Percentiles rank a stretch among this genome's conserved stretches.
phyloP scores from a whole-genome alignment of 2,888 invertebrate species.

The Bimastos eiseni region DNA sequence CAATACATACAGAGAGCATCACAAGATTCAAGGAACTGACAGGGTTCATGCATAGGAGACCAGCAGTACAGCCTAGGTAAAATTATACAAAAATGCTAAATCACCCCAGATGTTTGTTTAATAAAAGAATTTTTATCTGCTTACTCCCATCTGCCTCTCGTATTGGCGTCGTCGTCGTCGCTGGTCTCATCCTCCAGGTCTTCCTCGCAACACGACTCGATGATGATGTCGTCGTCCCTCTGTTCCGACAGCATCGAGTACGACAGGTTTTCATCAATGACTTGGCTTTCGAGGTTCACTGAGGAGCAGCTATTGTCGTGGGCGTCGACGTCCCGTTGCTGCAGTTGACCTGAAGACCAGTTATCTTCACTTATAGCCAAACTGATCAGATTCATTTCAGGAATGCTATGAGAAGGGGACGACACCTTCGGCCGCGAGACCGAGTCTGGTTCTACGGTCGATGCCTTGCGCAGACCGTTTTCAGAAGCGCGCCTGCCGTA shows the following conservation, averaged over 20 bases:
- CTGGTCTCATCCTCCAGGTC: conserved; percentile 28
- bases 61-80: background rate
- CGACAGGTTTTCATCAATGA: background rate
- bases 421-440: background rate
- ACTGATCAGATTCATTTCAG: background rate
- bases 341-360: background rate
- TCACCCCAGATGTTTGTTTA: background rate
- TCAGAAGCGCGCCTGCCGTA: background rate
- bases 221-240: conserved; percentile 39
- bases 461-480: background rate
- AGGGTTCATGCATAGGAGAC: background rate
- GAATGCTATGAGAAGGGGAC: background rate
- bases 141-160: background rate
- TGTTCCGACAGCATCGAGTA: conserved; percentile 29
- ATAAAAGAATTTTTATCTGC: background rate
- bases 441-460: background rate
- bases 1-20: background rate
- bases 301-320: background rate
- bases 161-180: background rate
- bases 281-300: background rate
- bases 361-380: background rate
- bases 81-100: background rate
- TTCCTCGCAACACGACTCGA: conserved; percentile 37
- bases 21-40: background rate
- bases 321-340: background rate